Evolutionary conservation across 2,888 invertebrate genomes (phyloP), one percentile per base, ranked within the genome.

Genomic region (Aromia moschata): DNA sequence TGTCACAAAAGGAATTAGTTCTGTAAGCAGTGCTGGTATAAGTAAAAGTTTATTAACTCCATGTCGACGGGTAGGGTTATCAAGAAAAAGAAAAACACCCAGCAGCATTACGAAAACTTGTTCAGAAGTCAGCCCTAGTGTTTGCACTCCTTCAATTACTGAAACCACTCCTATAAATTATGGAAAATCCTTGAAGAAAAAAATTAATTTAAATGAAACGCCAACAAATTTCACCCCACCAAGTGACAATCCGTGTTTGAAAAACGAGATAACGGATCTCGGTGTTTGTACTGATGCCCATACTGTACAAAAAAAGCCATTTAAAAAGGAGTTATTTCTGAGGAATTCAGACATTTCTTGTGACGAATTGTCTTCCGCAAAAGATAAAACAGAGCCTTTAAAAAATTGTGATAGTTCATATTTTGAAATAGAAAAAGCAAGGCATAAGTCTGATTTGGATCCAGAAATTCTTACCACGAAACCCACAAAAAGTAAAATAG

Each of bases 41-140:
- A 84, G 82, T 67, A 85, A 83, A 67, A 81, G 81, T 15, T 75
- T 84, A 33, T 73, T 85, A 37, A 85, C 85, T 43, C 84, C 85
- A 14, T 84, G 84, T 66, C 77, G 85, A 72, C 79, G 84, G 71
- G 74, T 85, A 30, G 85, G 85, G 7, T 76, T 85, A 20, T 84
- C 84, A 1, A 80, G 84, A 62, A 75, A 72, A 57, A 66, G 66
- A 47, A 70, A 68, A 59, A 67, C 68, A 33, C 62, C 68, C 4
- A 56, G 54, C 25, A 66, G 52, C 44, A 59, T 53, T 44, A 20
- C 44, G 30, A 58, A 60, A 33, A 33, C 40, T 47, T 46, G 44
- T 40, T 59, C 46, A 51, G 43, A 53, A 38, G 46, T 44, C 31
- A 51, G 36, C 17, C 31, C 15, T 43, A 46, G 16, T 16, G 38